phyloP scores from a whole-genome alignment of 2,888 invertebrate genomes.

The Mimas tiliae region DNA sequence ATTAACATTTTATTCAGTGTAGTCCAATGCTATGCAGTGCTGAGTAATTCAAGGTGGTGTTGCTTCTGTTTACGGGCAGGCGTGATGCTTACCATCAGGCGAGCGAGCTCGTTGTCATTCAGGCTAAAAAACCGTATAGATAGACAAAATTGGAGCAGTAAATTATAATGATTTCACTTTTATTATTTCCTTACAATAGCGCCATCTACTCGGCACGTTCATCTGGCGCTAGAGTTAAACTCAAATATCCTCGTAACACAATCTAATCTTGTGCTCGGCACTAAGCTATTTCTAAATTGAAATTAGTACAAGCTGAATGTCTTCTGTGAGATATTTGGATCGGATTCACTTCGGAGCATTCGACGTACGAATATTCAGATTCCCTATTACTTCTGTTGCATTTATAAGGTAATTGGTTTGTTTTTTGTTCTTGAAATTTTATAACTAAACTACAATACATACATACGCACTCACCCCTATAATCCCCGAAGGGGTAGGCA shows the following conservation, averaged over 20 bases:
- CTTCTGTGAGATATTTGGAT: constrained; percentile 18
- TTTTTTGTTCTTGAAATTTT: neutral
- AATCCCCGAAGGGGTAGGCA: too few relatives aligned
- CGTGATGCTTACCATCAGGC: too few relatives aligned
- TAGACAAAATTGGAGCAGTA: too few relatives aligned
- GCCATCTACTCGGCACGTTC: neutral
- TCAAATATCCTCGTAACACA: constrained; percentile 16
- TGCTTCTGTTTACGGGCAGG: too few relatives aligned
- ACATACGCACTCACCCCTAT: too few relatives aligned
- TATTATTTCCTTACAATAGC: neutral
- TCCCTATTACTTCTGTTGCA: neutral
- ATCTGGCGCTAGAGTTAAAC: constrained; percentile 2
- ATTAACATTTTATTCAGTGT: too few relatives aligned
- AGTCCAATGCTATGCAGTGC: too few relatives aligned
- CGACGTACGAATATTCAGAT: neutral
- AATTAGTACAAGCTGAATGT: constrained; percentile 21
- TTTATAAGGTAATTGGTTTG: neutral
- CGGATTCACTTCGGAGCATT: neutral
- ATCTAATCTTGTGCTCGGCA: constrained; percentile 21
- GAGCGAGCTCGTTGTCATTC: too few relatives aligned
- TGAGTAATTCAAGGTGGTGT: too few relatives aligned
- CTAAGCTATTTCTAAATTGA: constrained; percentile 24
- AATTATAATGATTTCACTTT: neutral
- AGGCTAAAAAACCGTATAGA: too few relatives aligned
- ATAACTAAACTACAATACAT: neutral